Base-by-base conservation (phyloP, 2,888 invertebrate species). In the Magallana nippona region DNA sequence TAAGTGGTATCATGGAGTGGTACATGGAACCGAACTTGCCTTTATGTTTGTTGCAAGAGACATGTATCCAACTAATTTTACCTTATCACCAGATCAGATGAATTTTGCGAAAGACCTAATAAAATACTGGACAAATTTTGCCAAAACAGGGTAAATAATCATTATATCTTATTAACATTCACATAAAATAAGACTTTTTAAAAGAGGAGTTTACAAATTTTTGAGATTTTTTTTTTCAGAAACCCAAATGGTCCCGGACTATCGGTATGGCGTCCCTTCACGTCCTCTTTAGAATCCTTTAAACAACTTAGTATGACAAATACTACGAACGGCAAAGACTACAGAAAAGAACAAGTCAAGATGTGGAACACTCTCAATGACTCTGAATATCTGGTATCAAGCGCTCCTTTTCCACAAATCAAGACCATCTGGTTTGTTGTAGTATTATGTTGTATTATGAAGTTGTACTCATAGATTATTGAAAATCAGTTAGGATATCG, bases 41-140 rank as follows among this genome's bases (percentile, higher is more conserved):
- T 84, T 78, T 55, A 44, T 85, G n/a, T 85, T 85, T 79, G 83
- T 27, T 55, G 71, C 80, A n/a, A 63, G 32, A 8, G 32, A 71
- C 10, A 15, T 80, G 13, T 17, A 22, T 10, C 44, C n/a, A 19
- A 19, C 19, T 1, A 77, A 82, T 81, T 11, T 81, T 10, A 55
- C 60, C 5, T 27, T 78, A 55, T 58, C 82, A 15, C 1, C 63
- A 1, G 55, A 82, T 1, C 79, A 84, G 55, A 56, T 13, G n/a
- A 11, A 71, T 3, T 78, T 77, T 32, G 56, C 84, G 15, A 57
- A 55, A 10, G 57, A 44, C 5, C 44, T 85, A 32, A 57, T 83
- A 13, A 81, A 81, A 1, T 83, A 79, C 62, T 85, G 85, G 87
- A 84, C 84, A n/a, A 87, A 84, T 82, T 87, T 87, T 58, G 87